phyloP scores from a whole-genome alignment of 1,140 invertebrate genomes.

The Bicyclus anynana region DNA sequence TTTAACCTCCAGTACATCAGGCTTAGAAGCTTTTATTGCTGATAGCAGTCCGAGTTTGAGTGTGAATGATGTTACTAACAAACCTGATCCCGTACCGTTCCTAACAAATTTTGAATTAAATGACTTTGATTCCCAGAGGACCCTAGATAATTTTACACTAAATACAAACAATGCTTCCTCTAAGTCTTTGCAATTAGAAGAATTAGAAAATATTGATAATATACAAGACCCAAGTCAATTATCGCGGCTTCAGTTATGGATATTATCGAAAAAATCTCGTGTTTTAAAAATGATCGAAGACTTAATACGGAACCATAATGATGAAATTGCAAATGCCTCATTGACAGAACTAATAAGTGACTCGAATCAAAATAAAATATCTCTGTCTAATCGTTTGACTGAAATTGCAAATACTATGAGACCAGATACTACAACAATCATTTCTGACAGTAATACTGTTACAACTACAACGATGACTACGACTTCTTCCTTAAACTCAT shows the following conservation, averaged over 20 bases:
- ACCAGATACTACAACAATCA: constrained; percentile 48
- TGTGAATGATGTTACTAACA: constrained; percentile 41
- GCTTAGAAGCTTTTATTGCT: not conserved
- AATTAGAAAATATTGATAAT: constrained; percentile 36
- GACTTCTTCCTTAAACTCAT: constrained; percentile 16
- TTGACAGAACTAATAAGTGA: constrained; percentile 38
- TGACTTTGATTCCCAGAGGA: constrained; percentile 34
- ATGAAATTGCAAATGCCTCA: constrained; percentile 63
- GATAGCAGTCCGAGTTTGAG: constrained; percentile 6
- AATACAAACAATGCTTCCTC: constrained; percentile 13
- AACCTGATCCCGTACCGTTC: constrained; percentile 37
- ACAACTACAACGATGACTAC: constrained; percentile 20
- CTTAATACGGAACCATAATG: constrained; percentile 65
- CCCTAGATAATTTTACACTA: not conserved
- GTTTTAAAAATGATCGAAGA: constrained; percentile 75
- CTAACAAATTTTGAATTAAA: constrained; percentile 42
- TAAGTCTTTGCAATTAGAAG: constrained; percentile 22
- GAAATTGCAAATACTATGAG: constrained; percentile 61
- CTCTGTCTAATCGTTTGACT: constrained; percentile 54
- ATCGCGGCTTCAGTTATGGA: constrained; percentile 58
- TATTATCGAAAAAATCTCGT: constrained; percentile 69
- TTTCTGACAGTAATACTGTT: constrained; percentile 25
- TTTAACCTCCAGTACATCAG: not conserved
- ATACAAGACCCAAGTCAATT: constrained; percentile 52
- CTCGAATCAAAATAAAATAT: constrained; percentile 34